Base-by-base conservation (phyloP, 2,888 invertebrate species). In the Tuberolachnus salignus region DNA sequence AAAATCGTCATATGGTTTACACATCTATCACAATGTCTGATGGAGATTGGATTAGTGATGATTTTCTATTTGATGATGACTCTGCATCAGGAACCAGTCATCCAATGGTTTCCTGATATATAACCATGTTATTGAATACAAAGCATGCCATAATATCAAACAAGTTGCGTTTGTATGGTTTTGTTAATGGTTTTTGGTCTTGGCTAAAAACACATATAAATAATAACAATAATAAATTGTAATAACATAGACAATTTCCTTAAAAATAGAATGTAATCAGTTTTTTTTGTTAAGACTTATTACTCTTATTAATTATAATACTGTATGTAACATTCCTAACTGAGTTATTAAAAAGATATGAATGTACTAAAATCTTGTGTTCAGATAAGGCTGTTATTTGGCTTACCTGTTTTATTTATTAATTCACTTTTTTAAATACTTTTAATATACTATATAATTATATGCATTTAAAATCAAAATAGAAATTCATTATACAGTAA, bases 91-190 rank as follows among this genome's bases (percentile, higher is more conserved):
- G 67, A 34, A 78, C 78, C 21, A 67, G 49, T 57, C 67, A 78
- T 46, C 78, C 69, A 61, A 69, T 78, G 78, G 59, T 78, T 78
- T 78, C 78, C 78, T 78, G 78, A 78, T 78, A 78, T 67, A 69
- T 78, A 78, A 78, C 67, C 13, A 78, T 78, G 59, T 59, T 78
- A 69, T 69, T 78, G 66, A 78, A 78, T 34, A 78, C 78, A 46
- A 78, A 67, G 34, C 59, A 78, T 67, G 78, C 78, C 14, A 78
- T 78, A 49, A 59, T 67, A 59, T 78, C 78, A 59, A 78, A 78
- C n/a, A 51, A 67, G 51, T 67, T 61, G 21, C 78, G 78, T 61
- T 67, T 78, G 55, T 66, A 57, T 78, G 67, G 78, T 78, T 78
- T 69, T 78, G 78, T 78, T 78, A 55, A 78, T 51, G 78, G 78